phyloP scores from a whole-genome alignment of 2,113 vertebrate genomes.

The Pyrgilauda ruficollis region DNA sequence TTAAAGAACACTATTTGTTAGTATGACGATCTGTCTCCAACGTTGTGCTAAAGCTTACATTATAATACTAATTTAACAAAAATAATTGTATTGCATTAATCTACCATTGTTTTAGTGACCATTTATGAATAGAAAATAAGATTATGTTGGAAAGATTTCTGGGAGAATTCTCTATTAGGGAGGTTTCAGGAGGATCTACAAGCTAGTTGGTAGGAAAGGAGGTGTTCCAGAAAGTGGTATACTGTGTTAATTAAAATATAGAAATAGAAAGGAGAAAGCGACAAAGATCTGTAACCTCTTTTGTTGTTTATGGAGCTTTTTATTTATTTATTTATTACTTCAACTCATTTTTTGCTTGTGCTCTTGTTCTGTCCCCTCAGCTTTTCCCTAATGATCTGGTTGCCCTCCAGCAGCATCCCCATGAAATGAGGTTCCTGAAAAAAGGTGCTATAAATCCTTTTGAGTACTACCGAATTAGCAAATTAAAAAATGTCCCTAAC shows the following conservation, averaged over 20 bases:
- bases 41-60: background rate
- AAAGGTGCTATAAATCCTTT: background rate
- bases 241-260: background rate
- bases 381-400: background rate
- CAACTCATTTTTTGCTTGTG: background rate
- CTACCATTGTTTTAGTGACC: background rate
- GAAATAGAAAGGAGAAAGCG: background rate
- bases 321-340: background rate
- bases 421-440: background rate
- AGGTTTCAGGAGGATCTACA: background rate
- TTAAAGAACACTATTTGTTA: background rate
- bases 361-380: background rate
- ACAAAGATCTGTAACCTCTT: background rate
- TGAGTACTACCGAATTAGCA: background rate
- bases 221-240: background rate
- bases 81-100: background rate
- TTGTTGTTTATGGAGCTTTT: accelerated
- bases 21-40: background rate
- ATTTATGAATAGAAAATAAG: background rate
- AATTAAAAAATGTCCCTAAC: background rate
- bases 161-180: background rate
- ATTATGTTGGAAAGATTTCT: background rate
- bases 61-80: background rate
- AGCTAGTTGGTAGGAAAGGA: background rate
- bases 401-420: background rate